Conservation (phyloP, 1,140 invertebrate genomes). For the Himalopsyche phryganea region DNA sequence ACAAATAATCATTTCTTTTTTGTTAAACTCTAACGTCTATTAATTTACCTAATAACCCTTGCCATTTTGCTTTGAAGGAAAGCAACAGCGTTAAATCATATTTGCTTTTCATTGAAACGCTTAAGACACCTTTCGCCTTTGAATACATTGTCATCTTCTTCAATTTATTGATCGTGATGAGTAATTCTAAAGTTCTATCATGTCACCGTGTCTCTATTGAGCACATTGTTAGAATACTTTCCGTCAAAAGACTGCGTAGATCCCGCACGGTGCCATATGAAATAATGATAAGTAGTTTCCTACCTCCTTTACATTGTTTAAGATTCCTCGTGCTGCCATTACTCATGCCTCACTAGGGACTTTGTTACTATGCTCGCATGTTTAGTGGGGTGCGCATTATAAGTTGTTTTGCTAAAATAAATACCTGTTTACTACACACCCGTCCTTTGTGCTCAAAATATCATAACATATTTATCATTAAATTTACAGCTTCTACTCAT, state of each 20-base stretch:
- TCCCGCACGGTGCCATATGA: conserved; percentile 7
- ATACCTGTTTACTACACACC: too few species aligned
- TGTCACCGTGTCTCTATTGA: conserved; percentile 4
- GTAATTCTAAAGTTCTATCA: conserved; percentile 8
- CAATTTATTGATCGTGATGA: conserved; percentile 1
- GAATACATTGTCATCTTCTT: conserved; percentile 1
- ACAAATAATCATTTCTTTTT: too few species aligned
- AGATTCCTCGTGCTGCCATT: conserved; percentile 9
- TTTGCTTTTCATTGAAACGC: conserved; percentile 1
- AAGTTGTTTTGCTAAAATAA: too few species aligned
- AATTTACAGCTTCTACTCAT: too few species aligned
- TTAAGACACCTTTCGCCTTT: not conserved
- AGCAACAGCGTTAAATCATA: not conserved
- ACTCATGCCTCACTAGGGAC: conserved; percentile 5
- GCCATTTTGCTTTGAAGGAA: too few species aligned
- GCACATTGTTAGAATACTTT: not conserved
- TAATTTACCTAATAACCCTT: too few species aligned
- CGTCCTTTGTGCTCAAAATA: too few species aligned
- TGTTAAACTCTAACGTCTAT: too few species aligned
- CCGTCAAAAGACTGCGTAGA: not conserved
- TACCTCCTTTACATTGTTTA: conserved; percentile 7
- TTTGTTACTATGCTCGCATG: not conserved
- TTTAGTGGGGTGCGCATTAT: not conserved
- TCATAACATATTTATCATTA: too few species aligned
- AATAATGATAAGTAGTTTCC: conserved; percentile 22